Percentiles rank a stretch among this genome's conserved stretches.
These are phyloP conservation scores for Passer domesticus DNA, from an alignment of 2,113 vertebrate genomes.

Conservation along the genomic window DNA sequence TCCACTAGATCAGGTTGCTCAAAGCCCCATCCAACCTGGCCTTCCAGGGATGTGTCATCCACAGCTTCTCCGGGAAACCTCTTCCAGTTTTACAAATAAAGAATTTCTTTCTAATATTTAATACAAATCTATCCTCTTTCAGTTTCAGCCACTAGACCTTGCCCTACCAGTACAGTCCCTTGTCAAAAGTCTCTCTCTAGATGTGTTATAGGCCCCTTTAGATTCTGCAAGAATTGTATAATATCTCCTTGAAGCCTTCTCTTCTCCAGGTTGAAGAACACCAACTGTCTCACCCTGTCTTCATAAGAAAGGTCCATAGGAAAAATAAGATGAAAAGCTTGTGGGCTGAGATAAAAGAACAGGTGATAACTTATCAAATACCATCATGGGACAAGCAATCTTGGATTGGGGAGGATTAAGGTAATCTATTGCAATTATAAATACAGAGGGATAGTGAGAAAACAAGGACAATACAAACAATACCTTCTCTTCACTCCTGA, in stretches of 20 bases:
- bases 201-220: not conserved
- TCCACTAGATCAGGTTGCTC: not conserved
- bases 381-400: fast-evolving
- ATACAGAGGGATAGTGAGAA: not conserved
- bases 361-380: not conserved
- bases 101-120: not conserved
- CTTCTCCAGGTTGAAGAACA: not conserved
- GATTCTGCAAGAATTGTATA: not conserved
- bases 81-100: not conserved
- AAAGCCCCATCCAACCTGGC: no score
- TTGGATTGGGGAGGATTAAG: not conserved
- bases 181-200: not conserved
- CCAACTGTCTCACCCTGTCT: not conserved
- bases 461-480: not conserved
- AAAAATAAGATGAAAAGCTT: not conserved
- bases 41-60: not conserved
- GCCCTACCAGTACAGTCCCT: not conserved
- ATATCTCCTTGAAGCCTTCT: not conserved
- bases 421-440: not conserved
- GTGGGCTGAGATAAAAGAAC: not conserved
- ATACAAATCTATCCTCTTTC: not conserved
- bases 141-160: not conserved
- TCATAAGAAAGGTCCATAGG: not conserved
- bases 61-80: not conserved
- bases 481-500: not conserved